phyloP scores from a whole-genome alignment of 2,888 invertebrate genomes.

The Ametastegia equiseti region DNA sequence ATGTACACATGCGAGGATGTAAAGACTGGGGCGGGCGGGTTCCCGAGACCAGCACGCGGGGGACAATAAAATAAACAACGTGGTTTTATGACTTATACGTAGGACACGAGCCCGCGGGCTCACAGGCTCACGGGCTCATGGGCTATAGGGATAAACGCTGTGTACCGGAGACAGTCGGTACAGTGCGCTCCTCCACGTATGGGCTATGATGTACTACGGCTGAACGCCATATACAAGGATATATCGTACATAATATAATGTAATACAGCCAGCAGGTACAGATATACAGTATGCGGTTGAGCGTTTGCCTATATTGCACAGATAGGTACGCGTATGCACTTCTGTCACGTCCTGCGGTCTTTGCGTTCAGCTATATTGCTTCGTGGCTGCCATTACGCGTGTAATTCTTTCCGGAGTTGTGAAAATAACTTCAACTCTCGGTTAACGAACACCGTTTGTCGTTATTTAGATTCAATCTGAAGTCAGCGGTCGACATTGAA shows the following conservation, averaged over 20 bases:
- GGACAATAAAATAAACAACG: constrained; percentile 57
- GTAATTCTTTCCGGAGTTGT: not conserved
- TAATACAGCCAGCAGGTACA: constrained; percentile 7
- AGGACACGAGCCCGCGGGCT: constrained; percentile 43
- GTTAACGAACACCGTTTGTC: constrained; percentile 22
- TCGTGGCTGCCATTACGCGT: not conserved
- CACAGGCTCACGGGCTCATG: not conserved
- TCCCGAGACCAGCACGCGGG: constrained; percentile 38
- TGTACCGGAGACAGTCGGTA: constrained; percentile 45
- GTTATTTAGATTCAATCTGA: constrained; percentile 36
- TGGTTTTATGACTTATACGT: constrained; percentile 56
- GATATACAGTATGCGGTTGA: not conserved
- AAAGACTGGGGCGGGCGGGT: constrained; percentile 39
- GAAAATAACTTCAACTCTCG: not conserved
- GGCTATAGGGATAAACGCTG: constrained; percentile 28
- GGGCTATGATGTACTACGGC: constrained; percentile 39
- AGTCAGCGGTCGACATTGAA: not conserved
- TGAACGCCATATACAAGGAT: constrained; percentile 31
- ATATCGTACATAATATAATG: constrained; percentile 33
- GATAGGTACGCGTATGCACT: not conserved
- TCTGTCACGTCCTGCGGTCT: not conserved
- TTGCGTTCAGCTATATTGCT: not conserved
- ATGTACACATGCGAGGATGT: constrained; percentile 46
- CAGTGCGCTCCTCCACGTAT: constrained; percentile 30
- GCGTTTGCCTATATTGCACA: not conserved